Percentiles rank a stretch among this genome's conserved stretches.
Evolutionary conservation across 2,113 vertebrate genomes (phyloP).

Genomic region (Psittacara wagleri): DNA sequence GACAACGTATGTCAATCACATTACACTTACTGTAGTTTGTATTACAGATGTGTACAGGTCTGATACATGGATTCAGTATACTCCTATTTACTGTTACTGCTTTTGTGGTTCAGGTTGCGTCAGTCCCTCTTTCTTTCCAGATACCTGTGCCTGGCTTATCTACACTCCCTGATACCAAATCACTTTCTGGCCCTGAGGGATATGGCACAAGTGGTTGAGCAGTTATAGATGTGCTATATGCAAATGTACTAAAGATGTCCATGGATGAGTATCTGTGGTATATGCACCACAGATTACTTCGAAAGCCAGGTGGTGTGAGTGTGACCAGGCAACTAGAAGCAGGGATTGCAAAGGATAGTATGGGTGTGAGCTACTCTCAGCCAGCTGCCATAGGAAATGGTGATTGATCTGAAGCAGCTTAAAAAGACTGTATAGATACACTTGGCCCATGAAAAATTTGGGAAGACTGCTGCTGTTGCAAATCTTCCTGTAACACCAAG

Average conservation of each 20-base stretch:
- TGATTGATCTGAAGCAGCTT: neutral
- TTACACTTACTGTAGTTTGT: neutral
- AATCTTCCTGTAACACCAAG: neutral
- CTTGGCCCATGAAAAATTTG: neutral
- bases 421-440: neutral
- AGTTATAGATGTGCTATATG: neutral
- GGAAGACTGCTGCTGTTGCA: neutral
- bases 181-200: too few relatives aligned
- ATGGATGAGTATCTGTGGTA: neutral
- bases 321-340: neutral
- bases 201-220: neutral
- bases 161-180: neutral
- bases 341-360: neutral
- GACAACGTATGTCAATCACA: neutral
- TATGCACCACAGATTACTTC: neutral
- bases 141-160: neutral
- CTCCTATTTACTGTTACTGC: neutral
- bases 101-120: neutral
- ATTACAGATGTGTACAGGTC: neutral
- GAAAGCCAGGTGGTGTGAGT: neutral
- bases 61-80: neutral
- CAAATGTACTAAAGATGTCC: neutral
- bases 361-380: accelerated
- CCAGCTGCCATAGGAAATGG: accelerated
- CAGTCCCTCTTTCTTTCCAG: accelerated